A percentile compares a stretch with the other conserved stretches of the same genome.
These are phyloP conservation scores for Prenolepis imparis DNA, from an alignment of 2,888 invertebrate genomes.

Conservation along the genomic window DNA sequence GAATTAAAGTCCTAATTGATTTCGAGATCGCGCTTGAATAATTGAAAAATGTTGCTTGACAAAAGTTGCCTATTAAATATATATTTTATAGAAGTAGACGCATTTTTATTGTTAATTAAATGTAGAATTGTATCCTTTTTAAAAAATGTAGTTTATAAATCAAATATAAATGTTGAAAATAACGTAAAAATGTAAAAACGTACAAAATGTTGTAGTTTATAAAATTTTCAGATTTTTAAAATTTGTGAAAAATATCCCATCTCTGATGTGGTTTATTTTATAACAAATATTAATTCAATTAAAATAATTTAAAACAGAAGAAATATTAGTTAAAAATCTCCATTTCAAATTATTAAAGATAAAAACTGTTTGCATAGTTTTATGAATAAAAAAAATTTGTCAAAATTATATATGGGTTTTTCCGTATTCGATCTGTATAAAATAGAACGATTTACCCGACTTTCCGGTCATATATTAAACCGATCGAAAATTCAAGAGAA, in stretches of 20 bases:
- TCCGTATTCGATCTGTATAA: background rate
- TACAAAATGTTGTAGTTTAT: too few relatives aligned
- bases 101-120: background rate
- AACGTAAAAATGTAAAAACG: too few relatives aligned
- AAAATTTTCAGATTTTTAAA: background rate
- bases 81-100: background rate
- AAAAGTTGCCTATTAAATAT: background rate
- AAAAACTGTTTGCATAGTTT: too few relatives aligned
- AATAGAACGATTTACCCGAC: background rate
- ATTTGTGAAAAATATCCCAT: background rate
- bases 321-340: background rate
- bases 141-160: too few relatives aligned
- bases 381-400: too few relatives aligned
- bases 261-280: background rate
- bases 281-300: background rate
- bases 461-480: background rate
- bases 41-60: background rate
- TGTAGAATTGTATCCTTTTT: background rate
- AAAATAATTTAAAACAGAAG: background rate
- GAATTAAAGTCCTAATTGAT: conserved; percentile 12
- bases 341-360: background rate
- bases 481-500: background rate
- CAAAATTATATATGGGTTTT: background rate
- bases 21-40: background rate
- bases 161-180: too few relatives aligned